These are phyloP conservation scores for Anguilla japonica DNA, from an alignment of 2,113 vertebrate species.

Conservation along the genomic window DNA sequence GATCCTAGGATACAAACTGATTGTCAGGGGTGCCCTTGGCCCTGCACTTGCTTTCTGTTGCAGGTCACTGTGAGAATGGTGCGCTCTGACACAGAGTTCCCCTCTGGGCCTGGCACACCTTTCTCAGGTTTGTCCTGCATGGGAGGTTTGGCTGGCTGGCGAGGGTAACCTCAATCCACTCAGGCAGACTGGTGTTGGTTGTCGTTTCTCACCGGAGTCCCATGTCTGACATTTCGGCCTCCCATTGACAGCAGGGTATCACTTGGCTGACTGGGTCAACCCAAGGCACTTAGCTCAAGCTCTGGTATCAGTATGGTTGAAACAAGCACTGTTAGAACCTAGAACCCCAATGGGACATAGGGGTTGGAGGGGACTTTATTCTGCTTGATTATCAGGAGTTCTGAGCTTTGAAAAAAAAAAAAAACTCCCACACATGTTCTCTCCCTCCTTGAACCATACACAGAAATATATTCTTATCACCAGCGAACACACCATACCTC, in stretches of 20 bases:
- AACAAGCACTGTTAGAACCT: constrained; percentile 23
- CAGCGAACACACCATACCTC: neutral
- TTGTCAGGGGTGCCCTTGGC: neutral
- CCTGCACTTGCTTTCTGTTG: neutral
- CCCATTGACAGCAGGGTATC: constrained; percentile 19
- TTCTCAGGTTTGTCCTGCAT: neutral
- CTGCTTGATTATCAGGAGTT: neutral
- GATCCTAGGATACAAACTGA: neutral
- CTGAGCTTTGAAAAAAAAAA: neutral
- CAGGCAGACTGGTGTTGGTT: neutral
- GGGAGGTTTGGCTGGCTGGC: neutral
- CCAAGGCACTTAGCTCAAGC: constrained; percentile 24
- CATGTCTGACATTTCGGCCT: constrained; percentile 17
- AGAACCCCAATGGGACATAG: constrained; percentile 7
- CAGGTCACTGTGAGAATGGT: neutral
- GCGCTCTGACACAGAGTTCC: neutral
- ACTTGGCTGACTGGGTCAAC: constrained; percentile 1
- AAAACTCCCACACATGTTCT: neutral
- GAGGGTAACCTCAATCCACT: constrained; percentile 3
- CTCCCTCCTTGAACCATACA: neutral
- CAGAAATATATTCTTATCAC: neutral
- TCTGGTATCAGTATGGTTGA: constrained; percentile 8
- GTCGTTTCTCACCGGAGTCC: constrained; percentile 1
- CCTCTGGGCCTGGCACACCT: neutral
- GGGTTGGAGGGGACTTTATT: neutral